phyloP scores from a whole-genome alignment of 2,113 vertebrate species.

The Crocuta crocuta region DNA sequence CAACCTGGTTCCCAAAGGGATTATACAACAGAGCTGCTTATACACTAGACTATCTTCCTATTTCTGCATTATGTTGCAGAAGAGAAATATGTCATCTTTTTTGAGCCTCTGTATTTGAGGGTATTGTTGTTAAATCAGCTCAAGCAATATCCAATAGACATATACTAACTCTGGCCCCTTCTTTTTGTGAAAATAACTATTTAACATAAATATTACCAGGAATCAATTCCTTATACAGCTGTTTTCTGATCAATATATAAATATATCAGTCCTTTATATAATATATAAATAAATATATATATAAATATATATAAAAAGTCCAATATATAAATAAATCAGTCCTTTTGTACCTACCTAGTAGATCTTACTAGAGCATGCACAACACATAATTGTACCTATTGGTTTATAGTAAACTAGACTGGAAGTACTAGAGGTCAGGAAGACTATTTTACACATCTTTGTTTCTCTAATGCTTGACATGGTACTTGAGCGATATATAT shows the following conservation, averaged over 20 bases:
- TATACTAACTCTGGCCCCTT: not conserved
- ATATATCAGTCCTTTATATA: not conserved
- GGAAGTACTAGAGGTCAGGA: not conserved
- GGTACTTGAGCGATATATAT: not conserved
- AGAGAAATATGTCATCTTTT: not conserved
- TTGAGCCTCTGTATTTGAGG: not conserved
- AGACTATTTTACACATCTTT: not conserved
- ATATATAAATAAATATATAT: too few species aligned
- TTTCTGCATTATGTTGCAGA: not conserved
- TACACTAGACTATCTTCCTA: not conserved
- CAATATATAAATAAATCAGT: not conserved
- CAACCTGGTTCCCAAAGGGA: not conserved
- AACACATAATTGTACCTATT: not conserved
- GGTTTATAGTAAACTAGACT: not conserved
- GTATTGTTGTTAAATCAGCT: not conserved
- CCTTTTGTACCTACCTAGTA: too few species aligned
- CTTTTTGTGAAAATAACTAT: not conserved
- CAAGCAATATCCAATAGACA: not conserved
- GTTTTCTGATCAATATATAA: not conserved
- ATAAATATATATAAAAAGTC: too few species aligned
- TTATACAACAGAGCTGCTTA: not conserved
- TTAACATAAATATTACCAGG: not conserved
- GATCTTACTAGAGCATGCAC: not conserved
- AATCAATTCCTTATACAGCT: not conserved
- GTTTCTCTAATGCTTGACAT: not conserved